phyloP scores from a whole-genome alignment of 1,140 invertebrate species.

The Solenopsis invicta region DNA sequence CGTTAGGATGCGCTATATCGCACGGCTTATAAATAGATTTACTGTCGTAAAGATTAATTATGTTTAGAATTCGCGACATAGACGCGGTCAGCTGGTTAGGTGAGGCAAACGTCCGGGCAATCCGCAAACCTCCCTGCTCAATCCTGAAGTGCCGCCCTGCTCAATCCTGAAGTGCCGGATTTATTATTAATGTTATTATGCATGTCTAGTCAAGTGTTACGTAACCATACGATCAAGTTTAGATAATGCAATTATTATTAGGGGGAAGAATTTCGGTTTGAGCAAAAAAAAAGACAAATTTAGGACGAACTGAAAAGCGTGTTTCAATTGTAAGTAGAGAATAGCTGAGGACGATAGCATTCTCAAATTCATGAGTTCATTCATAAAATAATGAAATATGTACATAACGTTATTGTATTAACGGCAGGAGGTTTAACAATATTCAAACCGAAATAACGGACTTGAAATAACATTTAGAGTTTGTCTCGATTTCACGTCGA shows the following conservation, averaged over 20 bases:
- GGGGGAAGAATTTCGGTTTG: not conserved
- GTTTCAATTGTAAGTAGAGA: not conserved
- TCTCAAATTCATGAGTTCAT: not conserved
- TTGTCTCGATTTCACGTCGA: conserved; percentile 58
- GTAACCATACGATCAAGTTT: not conserved
- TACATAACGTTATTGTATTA: not conserved
- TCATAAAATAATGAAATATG: conserved; percentile 16
- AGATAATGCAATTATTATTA: not conserved
- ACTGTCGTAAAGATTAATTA: conserved; percentile 25
- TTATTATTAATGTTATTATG: conserved; percentile 29
- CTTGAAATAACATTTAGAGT: conserved; percentile 37
- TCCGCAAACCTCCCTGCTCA: not conserved
- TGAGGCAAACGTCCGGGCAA: not conserved
- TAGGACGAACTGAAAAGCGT: not conserved
- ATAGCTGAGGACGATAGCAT: not conserved
- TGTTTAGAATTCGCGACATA: not conserved
- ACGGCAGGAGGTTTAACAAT: conserved; percentile 10
- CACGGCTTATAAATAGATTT: conserved; percentile 10
- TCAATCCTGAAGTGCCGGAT: not conserved
- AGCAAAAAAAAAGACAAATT: not conserved
- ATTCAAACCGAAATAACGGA: conserved; percentile 31
- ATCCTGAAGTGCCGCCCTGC: not conserved
- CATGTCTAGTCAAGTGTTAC: not conserved
- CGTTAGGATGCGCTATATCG: not conserved
- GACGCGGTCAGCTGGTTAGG: not conserved